Evolutionary conservation across 2,888 invertebrate species (phyloP), one percentile per base, ranked within the genome.

Genomic region (Danaus chrysippus): DNA sequence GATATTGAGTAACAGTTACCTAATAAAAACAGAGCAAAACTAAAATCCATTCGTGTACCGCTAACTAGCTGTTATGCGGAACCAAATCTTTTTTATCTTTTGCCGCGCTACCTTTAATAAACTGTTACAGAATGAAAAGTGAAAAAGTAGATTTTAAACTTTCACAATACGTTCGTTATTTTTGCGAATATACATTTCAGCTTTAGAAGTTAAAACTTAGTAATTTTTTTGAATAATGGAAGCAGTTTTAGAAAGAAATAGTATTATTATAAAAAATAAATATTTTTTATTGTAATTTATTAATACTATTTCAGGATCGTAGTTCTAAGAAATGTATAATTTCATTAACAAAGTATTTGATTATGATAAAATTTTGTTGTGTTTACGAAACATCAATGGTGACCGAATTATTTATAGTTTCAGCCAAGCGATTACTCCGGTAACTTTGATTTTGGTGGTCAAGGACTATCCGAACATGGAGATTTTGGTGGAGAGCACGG

Each of bases 381-480:
- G 6, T 34, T 34, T 34, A 34, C 3, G 23, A 34, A 8, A 3
- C 23, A 34, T 34, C 23, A 34, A 34, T 34, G 8, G 23, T 34
- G 6, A 34, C 1, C 6, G 23, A 34, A 5, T 34, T 34, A 59
- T 68, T 72, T 66, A 42, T 82, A 90, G 90, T 70, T 78, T 11
- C 89, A 90, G 78, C 82, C 89, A 1, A 87, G 86, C 43, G 87
- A 86, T 42, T 83, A 76, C 69, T 77, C 82, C 0, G 76, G 80
- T 12, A 79, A 79, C 3, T 80, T 75, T 15, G 77, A 80, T 52
- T 81, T 73, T 15, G 74, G 80, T 6, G 67, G 17, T 49, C 49
- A 49, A 15, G 49, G 17, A 15, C 73, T 75, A 54, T 73, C 69
- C 59, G 78, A 73, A 54, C 81, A 78, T 43, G 82, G 84, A 34